Percentiles rank a stretch among this genome's conserved stretches.
phyloP scores from a whole-genome alignment of 2,888 invertebrate genomes.

The Theretra japonica region DNA sequence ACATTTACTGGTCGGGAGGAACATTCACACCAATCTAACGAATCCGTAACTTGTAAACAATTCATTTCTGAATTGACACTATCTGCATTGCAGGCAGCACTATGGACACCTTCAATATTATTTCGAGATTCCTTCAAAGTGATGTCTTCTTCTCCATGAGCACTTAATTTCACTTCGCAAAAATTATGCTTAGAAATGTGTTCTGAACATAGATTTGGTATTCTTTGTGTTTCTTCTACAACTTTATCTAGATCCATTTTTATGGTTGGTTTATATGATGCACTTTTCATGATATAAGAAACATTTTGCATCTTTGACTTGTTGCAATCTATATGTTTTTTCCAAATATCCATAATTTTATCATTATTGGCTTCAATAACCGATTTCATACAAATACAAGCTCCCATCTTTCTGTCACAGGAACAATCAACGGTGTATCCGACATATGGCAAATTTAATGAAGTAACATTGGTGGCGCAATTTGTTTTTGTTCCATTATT shows the following conservation, averaged over 20 bases:
- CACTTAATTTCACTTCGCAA: constrained; percentile 43
- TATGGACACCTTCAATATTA: constrained; percentile 39
- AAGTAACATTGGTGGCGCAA: neutral
- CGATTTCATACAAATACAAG: constrained; percentile 65
- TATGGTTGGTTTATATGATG: constrained; percentile 36
- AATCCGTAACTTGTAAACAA: constrained; percentile 41
- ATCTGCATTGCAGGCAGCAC: constrained; percentile 50
- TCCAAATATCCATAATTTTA: constrained; percentile 56
- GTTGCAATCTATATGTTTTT: constrained; percentile 43
- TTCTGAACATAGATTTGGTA: neutral
- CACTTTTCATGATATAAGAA: constrained; percentile 62
- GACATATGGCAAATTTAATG: constrained; percentile 30
- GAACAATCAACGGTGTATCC: constrained; percentile 60
- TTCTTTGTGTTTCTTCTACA: neutral
- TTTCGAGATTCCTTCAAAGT: constrained; percentile 51
- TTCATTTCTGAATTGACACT: constrained; percentile 41
- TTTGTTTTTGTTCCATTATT: neutral
- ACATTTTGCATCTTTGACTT: constrained; percentile 45
- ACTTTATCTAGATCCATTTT: constrained; percentile 20
- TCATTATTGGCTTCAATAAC: constrained; percentile 47
- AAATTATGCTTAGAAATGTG: constrained; percentile 7
- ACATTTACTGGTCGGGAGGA: constrained; percentile 29
- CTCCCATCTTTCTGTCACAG: constrained; percentile 56
- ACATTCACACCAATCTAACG: constrained; percentile 49
- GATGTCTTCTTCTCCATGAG: constrained; percentile 46